Percentiles rank a stretch among this genome's conserved stretches.
These are phyloP conservation scores for Cyprinodon tularosa DNA, from an alignment of 2,113 vertebrate species.

Conservation along the genomic window DNA sequence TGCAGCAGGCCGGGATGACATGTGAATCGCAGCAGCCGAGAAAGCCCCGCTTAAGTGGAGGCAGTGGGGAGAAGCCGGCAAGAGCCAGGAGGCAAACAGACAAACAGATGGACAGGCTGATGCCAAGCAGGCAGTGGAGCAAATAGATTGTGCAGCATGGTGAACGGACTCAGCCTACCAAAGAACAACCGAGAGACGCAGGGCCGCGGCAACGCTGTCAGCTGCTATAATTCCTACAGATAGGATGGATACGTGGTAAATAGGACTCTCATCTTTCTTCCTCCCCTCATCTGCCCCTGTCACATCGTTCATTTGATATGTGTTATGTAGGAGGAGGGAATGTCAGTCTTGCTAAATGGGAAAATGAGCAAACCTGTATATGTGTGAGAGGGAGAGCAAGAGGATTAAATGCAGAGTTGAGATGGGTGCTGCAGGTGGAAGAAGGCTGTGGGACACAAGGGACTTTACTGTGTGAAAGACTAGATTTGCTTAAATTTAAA, in stretches of 20 bases:
- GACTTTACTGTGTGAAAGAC: slow-evolving; percentile 38
- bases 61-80: slow-evolving; percentile 65
- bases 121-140: slow-evolving; percentile 79
- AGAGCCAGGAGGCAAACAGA: slow-evolving; percentile 79
- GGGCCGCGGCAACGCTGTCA: slow-evolving; percentile 62
- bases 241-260: slow-evolving; percentile 72
- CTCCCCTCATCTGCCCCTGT: slow-evolving; percentile 72
- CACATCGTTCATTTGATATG: slow-evolving; percentile 73
- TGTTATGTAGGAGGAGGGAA: slow-evolving; percentile 69
- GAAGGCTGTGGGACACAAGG: slow-evolving; percentile 61
- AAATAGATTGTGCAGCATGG: slow-evolving; percentile 79
- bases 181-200: slow-evolving; percentile 71
- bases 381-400: slow-evolving; percentile 60
- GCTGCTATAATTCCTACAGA: slow-evolving; percentile 66
- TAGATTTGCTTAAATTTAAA: slow-evolving; percentile 5
- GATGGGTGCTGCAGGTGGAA: slow-evolving; percentile 69
- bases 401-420: slow-evolving; percentile 53
- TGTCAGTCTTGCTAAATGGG: slow-evolving; percentile 69
- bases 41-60: slow-evolving; percentile 73
- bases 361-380: slow-evolving; percentile 69
- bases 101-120: slow-evolving; percentile 80
- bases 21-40: slow-evolving; percentile 73
- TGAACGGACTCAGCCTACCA: slow-evolving; percentile 73
- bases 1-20: slow-evolving; percentile 73
- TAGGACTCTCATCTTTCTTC: slow-evolving; percentile 69